A percentile compares a stretch with the other conserved stretches of the same genome.
phyloP scores from a whole-genome alignment of 2,113 vertebrate species.

The Pyxicephalus adspersus region DNA sequence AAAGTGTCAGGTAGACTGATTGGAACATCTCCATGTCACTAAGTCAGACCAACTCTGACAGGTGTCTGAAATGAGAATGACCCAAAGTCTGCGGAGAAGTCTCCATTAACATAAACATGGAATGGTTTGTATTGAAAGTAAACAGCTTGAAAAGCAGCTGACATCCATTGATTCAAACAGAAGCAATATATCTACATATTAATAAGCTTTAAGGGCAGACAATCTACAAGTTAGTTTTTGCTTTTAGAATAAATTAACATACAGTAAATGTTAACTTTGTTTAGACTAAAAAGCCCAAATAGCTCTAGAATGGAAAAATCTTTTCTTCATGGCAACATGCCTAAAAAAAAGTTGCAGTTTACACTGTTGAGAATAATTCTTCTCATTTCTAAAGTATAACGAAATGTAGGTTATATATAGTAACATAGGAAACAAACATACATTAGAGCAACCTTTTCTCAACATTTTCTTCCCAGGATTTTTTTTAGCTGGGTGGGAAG shows the following conservation, averaged over 20 bases:
- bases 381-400: no score
- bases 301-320: neutral
- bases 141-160: neutral
- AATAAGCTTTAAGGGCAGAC: neutral
- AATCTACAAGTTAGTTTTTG: neutral
- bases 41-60: constrained; percentile 20
- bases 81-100: neutral
- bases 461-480: no score
- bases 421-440: no score
- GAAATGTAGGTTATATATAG: no score
- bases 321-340: no score
- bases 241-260: no score
- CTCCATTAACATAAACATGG: constrained; percentile 30
- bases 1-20: neutral
- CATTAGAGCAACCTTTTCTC: no score
- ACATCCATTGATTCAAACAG: neutral
- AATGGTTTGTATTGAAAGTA: constrained; percentile 35
- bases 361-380: no score
- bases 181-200: neutral
- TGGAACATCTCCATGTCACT: neutral
- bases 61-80: neutral
- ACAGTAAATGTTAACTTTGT: neutral
- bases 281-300: neutral
- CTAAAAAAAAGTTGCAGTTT: no score
- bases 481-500: no score